These are phyloP conservation scores for Pseudachorutes palmiensis DNA, from an alignment of 1,140 invertebrate species.

Conservation along the genomic window DNA sequence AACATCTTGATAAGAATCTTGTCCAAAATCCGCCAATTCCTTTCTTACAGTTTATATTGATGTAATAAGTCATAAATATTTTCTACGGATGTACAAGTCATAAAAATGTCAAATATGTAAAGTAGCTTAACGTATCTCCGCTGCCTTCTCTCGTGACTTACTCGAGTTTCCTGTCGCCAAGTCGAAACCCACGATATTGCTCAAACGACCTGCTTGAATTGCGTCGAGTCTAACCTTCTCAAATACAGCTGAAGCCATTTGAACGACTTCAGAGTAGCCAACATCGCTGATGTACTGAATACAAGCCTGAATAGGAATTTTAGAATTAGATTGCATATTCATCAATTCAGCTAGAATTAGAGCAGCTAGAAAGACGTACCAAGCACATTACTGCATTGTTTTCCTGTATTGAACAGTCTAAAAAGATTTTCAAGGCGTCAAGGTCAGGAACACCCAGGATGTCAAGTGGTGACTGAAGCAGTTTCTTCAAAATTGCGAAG, in stretches of 20 bases:
- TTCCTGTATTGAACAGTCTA: constrained; percentile 46
- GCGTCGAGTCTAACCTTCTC: constrained; percentile 46
- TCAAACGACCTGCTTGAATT: constrained; percentile 44
- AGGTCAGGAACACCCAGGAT: constrained; percentile 50
- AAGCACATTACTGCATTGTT: constrained; percentile 47
- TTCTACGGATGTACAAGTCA: no score
- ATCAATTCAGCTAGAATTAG: constrained; percentile 1
- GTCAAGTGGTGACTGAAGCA: constrained; percentile 47
- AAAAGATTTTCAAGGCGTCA: constrained; percentile 44
- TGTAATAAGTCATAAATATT: no score
- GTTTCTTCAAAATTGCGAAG: constrained; percentile 46
- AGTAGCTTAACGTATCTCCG: no score
- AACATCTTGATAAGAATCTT: no score
- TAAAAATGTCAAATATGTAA: no score
- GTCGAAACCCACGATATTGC: constrained; percentile 46
- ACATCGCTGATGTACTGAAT: constrained; percentile 50
- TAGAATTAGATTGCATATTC: constrained; percentile 29
- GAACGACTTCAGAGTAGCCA: constrained; percentile 46
- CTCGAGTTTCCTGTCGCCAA: no score
- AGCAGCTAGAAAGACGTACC: constrained; percentile 39
- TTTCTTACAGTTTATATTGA: no score
- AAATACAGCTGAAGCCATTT: constrained; percentile 44
- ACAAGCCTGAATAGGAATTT: constrained; percentile 45
- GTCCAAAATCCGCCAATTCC: no score
- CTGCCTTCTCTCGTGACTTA: no score